A percentile compares a stretch with the other conserved stretches of the same genome.
Conservation (phyloP, 2,113 vertebrate genomes). For the Panurus biarmicus region DNA sequence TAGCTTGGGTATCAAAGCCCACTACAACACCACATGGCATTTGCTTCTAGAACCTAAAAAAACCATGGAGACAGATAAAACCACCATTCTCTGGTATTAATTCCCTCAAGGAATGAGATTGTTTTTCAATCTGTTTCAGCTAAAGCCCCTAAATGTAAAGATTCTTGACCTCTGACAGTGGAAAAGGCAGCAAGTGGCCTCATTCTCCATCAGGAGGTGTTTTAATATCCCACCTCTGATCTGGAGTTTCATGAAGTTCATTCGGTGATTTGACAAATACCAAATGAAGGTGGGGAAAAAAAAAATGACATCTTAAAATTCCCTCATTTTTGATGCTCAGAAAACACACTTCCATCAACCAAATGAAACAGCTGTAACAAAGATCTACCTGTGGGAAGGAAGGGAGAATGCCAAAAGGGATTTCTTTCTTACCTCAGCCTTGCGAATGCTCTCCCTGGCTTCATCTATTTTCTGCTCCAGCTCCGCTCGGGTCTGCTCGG, state of each 20-base stretch:
- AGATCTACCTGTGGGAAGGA: background rate
- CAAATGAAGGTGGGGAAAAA: background rate
- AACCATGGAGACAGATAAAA: background rate
- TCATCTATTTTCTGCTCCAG: slow-evolving; percentile 94
- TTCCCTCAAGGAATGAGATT: background rate
- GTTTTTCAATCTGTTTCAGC: background rate
- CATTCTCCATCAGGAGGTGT: background rate
- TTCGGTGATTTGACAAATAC: background rate
- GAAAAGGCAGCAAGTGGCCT: background rate
- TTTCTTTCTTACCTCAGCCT: slow-evolving; percentile 82
- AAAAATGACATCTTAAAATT: background rate
- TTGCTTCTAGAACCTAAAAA: background rate
- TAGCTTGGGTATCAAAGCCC: background rate
- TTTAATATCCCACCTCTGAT: background rate
- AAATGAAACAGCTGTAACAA: background rate
- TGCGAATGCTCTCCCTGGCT: slow-evolving; percentile 90
- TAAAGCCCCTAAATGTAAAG: background rate
- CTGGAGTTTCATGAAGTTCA: background rate
- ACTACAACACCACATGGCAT: background rate
- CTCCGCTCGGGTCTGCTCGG: slow-evolving; percentile 86
- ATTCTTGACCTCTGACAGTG: background rate
- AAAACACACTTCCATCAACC: background rate
- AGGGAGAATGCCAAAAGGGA: background rate
- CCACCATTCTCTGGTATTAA: background rate
- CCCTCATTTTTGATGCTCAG: background rate